A percentile compares a stretch with the other conserved stretches of the same genome.
Evolutionary conservation across 2,888 invertebrate genomes (phyloP).

Genomic region (Lasioglossum vierecki): DNA sequence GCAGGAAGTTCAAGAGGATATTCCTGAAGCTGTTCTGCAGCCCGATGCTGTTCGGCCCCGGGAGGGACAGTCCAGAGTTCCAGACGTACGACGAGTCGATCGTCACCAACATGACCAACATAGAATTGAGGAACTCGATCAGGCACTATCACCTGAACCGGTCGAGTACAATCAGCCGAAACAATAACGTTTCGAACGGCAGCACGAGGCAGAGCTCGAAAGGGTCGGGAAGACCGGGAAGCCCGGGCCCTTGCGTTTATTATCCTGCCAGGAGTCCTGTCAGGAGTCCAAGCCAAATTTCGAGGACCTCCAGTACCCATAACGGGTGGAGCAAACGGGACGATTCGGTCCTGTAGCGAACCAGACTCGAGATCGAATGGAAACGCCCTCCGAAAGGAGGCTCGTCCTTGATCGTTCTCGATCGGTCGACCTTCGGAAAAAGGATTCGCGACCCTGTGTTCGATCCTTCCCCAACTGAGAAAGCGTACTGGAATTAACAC

Average conservation of each 20-base stretch:
- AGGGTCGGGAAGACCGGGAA: constrained; percentile 78
- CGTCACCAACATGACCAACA: constrained; percentile 88
- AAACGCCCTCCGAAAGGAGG: not conserved
- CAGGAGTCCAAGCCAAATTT: constrained; percentile 75
- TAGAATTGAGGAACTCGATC: constrained; percentile 89
- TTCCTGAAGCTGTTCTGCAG: constrained; percentile 93
- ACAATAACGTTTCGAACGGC: constrained; percentile 78
- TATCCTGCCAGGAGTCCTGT: constrained; percentile 84
- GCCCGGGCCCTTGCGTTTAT: constrained; percentile 86
- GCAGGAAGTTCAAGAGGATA: constrained; percentile 96
- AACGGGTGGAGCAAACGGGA: constrained; percentile 77
- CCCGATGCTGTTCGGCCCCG: constrained; percentile 84
- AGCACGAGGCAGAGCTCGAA: constrained; percentile 74
- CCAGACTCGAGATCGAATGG: constrained; percentile 1
- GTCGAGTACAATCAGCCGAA: constrained; percentile 84
- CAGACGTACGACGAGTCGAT: constrained; percentile 93
- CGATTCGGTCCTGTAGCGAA: constrained; percentile 67
- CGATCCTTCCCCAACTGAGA: too few species aligned
- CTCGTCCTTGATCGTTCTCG: not conserved
- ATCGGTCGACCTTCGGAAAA: not conserved
- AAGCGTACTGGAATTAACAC: not conserved
- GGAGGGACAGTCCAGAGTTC: constrained; percentile 89
- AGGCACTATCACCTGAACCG: constrained; percentile 85
- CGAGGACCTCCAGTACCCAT: constrained; percentile 71
- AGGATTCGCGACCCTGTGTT: not conserved